Base-by-base conservation (phyloP, 2,888 invertebrate species). In the Cybosia mesomella region DNA sequence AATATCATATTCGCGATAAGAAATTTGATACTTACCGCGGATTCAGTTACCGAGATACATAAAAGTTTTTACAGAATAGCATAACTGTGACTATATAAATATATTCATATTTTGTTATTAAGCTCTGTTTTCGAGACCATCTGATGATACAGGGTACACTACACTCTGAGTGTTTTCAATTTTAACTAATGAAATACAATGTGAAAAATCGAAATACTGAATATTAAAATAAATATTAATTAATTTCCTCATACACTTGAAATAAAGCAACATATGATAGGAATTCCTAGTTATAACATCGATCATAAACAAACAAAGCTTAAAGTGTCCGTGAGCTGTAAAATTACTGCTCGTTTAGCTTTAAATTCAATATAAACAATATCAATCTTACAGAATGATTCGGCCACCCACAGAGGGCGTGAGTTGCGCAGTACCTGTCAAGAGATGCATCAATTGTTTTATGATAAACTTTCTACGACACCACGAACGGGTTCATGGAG, bases 401-500 rank as follows among this genome's bases (percentile, higher is more conserved):
- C 67, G 59, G 58, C 64, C 67, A 39, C 59, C 62, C 62, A 62
- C 60, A 55, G 54, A 57, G 49, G 49, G 43, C 22, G 24, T n/a
- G n/a, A 28, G 39, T 24, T 67, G 64, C 60, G 62, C 57, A 72
- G 70, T 61, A 67, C 61, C 39, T 61, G 62, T 73, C 61, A 62
- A 61, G n/a, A 57, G 65, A 67, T 74, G 72, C 70, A 74, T 58
- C 69, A 39, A 79, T 76, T 72, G 79, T 76, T 43, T 70, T 65
- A 57, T 61, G 34, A 68, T 71, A 66, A 81, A 70, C 79, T 79
- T 76, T 79, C 73, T 66, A 76, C 64, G 24, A 18, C 49, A n/a
- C 49, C 49, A 58, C 58, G 54, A 75, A 79, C 79, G 73, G 76
- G 76, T 81, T 74, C 64, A 61, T 22, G 63, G 65, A 58, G 36